These are phyloP conservation scores for Crotophaga sulcirostris DNA, from an alignment of 2,113 vertebrate species.

Conservation along the genomic window DNA sequence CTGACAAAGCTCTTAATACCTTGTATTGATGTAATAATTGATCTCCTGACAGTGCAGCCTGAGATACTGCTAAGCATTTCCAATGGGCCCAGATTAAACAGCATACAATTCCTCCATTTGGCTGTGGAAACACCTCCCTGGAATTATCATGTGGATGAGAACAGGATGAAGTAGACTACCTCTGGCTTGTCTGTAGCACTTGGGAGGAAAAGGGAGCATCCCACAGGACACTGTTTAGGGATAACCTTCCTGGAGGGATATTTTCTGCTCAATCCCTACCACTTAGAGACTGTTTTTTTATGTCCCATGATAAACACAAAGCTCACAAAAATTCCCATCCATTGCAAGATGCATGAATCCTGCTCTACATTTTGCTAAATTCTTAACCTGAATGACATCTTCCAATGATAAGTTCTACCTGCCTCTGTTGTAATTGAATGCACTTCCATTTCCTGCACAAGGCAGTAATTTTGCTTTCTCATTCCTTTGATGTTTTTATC, in stretches of 20 bases:
- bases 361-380: background rate
- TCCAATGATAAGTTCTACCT: background rate
- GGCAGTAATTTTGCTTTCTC: background rate
- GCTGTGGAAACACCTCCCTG: background rate
- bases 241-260: background rate
- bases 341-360: background rate
- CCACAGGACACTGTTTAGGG: background rate
- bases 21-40: slow-evolving; percentile 38
- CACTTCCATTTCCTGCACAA: background rate
- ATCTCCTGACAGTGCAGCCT: background rate
- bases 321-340: background rate
- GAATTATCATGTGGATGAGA: slow-evolving; percentile 6
- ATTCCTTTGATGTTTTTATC: background rate
- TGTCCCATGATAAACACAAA: background rate
- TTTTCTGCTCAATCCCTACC: background rate
- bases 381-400: background rate
- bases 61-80: background rate
- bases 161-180: background rate
- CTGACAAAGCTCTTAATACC: slow-evolving; percentile 30
- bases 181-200: background rate
- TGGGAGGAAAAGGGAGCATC: background rate
- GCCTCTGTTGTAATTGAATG: background rate
- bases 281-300: background rate
- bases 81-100: background rate
- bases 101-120: background rate